Evolutionary conservation across 2,113 vertebrate species (phyloP), one percentile per base, ranked within the genome.

Genomic region (Silurus glanis): DNA sequence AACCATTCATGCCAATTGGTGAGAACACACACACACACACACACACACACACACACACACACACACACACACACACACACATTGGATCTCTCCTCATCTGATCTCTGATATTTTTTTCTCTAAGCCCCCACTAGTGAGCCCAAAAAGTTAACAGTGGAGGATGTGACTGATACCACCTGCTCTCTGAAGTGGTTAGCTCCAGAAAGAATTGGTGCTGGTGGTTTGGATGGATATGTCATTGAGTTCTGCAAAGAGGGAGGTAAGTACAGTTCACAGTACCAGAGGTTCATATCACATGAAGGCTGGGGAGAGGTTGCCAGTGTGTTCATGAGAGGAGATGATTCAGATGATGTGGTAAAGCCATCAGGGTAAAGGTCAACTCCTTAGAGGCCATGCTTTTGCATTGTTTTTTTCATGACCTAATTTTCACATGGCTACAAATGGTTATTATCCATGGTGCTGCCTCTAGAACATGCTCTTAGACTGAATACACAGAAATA

Each of bases 181-280:
- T 96, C 93, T 7, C 94, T 98, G 87, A 98, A 95, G 92, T 98
- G 97, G 97, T 91, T 96, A 5, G 93, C 95, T 4, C 97, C 97
- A 0, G 95, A 97, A 69, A 94, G 88, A 90, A 93, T 97, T 0
- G 97, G 97, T 16, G 97, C 97, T 0, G 97, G 96, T 0, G 97
- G 97, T 86, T 93, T 98, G 82, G 97, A 97, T 0, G 97, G 97
- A 14, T 98, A 98, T 78, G 51, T 96, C 59, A 95, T 98, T 88
- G 97, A 98, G 90, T 98, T 96, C 91, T 95, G 96, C 92, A 95
- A 96, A 92, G 97, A 97, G 28, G 97, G 95, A 94, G 95, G 97
- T 98, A 88, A 95, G 94, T 21, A 53, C 16, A 58, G n/a, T 14
- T 56, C 23, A 56, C 51, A 56, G n/a, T 55, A 55, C 75, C 75